A percentile compares a stretch with the other conserved stretches of the same genome.
Evolutionary conservation across 2,888 invertebrate genomes (phyloP).

Genomic region (Pseudococcus longispinus): DNA sequence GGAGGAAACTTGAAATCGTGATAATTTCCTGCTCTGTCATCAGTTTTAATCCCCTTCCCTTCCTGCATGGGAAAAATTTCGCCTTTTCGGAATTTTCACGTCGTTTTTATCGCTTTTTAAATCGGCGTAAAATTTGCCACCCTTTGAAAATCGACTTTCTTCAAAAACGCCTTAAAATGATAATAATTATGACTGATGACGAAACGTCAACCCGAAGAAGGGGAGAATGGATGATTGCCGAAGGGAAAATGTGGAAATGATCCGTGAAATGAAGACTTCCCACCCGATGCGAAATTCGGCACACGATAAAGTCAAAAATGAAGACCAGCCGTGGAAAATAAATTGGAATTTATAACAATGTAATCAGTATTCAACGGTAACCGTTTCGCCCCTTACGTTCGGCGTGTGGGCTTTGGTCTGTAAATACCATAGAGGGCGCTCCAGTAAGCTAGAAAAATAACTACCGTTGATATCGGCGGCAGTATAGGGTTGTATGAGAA

Average conservation of each 20-base stretch:
- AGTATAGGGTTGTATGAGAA: neutral
- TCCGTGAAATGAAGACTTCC: constrained; percentile 53
- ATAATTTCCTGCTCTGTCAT: neutral
- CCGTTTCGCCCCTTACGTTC: neutral
- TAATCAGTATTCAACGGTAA: constrained; percentile 38
- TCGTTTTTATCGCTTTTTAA: neutral
- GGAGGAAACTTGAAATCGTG: neutral
- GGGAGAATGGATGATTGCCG: constrained; percentile 44
- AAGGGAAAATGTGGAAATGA: constrained; percentile 55
- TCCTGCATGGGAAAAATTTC: neutral
- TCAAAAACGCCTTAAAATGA: constrained; percentile 24
- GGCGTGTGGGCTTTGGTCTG: neutral
- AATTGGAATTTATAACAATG: constrained; percentile 54
- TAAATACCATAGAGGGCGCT: neutral
- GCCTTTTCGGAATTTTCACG: neutral
- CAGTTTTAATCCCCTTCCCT: neutral
- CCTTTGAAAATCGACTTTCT: neutral
- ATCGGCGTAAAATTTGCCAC: neutral
- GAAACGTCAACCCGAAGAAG: constrained; percentile 1
- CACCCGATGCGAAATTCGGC: constrained; percentile 41
- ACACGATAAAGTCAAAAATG: constrained; percentile 39
- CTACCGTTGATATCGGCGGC: neutral
- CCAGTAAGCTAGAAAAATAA: neutral
- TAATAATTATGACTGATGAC: constrained; percentile 56
- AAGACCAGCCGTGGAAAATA: constrained; percentile 41